A percentile compares a stretch with the other conserved stretches of the same genome.
These are phyloP conservation scores for Drosophila vallismaia DNA, from an alignment of 2,888 invertebrate species.

Conservation along the genomic window DNA sequence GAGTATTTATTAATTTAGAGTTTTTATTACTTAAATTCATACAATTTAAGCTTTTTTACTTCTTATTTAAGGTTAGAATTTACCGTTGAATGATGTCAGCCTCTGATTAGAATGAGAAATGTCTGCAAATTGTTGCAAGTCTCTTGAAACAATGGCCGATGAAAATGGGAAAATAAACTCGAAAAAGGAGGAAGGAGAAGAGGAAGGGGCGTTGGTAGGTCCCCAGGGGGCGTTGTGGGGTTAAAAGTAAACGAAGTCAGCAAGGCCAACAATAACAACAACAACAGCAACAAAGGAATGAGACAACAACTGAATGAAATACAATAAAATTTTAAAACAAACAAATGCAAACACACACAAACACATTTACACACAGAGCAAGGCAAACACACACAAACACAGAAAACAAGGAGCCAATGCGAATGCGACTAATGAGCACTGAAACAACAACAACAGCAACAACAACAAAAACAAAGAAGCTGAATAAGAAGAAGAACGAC, in stretches of 20 bases:
- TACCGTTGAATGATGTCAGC: background rate
- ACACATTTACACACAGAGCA: background rate
- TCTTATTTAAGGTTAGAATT: background rate
- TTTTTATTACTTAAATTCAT: background rate
- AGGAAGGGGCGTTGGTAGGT: background rate
- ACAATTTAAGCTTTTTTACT: background rate
- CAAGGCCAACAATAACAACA: slow-evolving; percentile 31
- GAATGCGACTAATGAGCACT: slow-evolving; percentile 71
- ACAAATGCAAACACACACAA: slow-evolving; percentile 65
- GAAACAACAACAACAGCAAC: slow-evolving; percentile 59
- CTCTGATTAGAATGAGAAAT: slow-evolving; percentile 6
- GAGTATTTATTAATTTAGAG: background rate
- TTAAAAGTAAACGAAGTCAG: slow-evolving; percentile 26
- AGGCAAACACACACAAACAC: slow-evolving; percentile 1
- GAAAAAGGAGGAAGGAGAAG: slow-evolving; percentile 1
- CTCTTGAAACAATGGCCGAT: background rate
- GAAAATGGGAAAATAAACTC: slow-evolving; percentile 5
- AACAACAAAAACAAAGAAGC: slow-evolving; percentile 48
- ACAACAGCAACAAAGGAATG: slow-evolving; percentile 13
- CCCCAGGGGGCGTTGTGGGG: slow-evolving; percentile 16
- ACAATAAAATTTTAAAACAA: slow-evolving; percentile 76
- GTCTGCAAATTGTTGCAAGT: slow-evolving; percentile 1
- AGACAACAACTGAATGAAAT: slow-evolving; percentile 60
- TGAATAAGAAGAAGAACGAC: slow-evolving; percentile 19
- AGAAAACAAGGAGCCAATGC: slow-evolving; percentile 57